Evolutionary conservation across 2,797 vertebrate genomes (phyloP), one percentile per base, ranked within the genome.

Genomic region (Gambelia wislizenii): DNA sequence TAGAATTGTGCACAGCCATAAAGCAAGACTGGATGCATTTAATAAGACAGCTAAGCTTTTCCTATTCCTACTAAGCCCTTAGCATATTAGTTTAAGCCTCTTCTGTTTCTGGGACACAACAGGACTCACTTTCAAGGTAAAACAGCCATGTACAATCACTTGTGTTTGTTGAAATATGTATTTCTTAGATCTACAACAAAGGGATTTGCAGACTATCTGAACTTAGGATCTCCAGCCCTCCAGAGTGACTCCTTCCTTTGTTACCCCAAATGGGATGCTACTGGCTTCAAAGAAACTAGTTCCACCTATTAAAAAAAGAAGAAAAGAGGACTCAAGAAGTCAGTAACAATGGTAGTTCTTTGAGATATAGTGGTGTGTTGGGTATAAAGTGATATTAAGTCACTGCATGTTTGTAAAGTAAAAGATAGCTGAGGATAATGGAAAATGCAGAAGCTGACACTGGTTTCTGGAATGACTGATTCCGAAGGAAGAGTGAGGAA

Each of bases 81-180:
- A 90, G 36, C 33, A 74, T 87, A 90, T 91, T 91, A 86, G 30
- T 87, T 92, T 84, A 91, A 92, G 67, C n/a, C 76, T 91, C 61
- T 89, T 54, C 54, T 42, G 93, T 90, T 90, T 76, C 12, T 56
- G 44, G 84, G 20, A 61, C 78, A 78, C 6, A 87, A 93, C 10
- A 86, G 79, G 61, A 44, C 89, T 89, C n/a, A 67, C 18, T 90
- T 92, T 89, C 83, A 92, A 92, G 64, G 67, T 77, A 92, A 94
- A 84, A 2, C 22, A 89, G 83, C 47, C 9, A 27, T 49, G 39
- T 89, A 89, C 1, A 42, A 16, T 36, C 61, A 1, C 67, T 39
- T 13, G 3, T 67, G 49, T n/a, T 83, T 83, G 54, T 42, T 89
- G 44, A 81, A 83, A 89, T 91, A 69, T n/a, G 1, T 54, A 78